These are phyloP conservation scores for Tylochromis polylepis DNA, from an alignment of 2,113 vertebrate species.

Conservation along the genomic window DNA sequence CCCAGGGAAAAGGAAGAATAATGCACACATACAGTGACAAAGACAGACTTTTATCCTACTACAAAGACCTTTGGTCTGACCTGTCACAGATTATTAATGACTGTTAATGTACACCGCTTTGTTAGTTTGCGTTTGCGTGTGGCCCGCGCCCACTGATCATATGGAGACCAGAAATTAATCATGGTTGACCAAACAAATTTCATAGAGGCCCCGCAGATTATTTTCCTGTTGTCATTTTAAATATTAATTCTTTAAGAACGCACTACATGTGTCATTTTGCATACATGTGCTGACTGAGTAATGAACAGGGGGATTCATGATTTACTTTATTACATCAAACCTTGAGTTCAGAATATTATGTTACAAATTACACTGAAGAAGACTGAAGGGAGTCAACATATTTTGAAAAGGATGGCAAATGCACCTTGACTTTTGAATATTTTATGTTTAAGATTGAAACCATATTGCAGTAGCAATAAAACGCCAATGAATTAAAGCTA, in stretches of 20 bases:
- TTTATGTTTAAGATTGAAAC: background rate
- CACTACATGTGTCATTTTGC: background rate
- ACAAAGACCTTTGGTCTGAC: conserved; percentile 55
- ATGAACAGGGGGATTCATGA: background rate
- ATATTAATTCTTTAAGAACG: background rate
- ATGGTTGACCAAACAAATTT: background rate
- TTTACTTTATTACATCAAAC: background rate
- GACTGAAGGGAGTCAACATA: background rate
- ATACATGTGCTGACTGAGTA: background rate
- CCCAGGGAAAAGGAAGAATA: conserved; percentile 29
- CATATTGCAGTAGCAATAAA: background rate
- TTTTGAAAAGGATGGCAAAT: background rate
- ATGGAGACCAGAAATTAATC: background rate
- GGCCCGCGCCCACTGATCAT: conserved; percentile 34
- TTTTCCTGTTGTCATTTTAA: background rate
- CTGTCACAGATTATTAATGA: conserved; percentile 69
- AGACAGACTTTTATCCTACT: conserved; percentile 29
- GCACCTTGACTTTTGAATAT: background rate
- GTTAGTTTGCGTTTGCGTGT: conserved; percentile 17
- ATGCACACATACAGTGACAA: conserved; percentile 32
- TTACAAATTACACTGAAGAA: background rate
- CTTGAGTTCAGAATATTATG: background rate
- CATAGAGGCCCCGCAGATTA: background rate
- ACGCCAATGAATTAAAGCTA: background rate
- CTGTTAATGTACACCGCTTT: conserved; percentile 55